A percentile compares a stretch with the other conserved stretches of the same genome.
Conservation (phyloP, 2,797 vertebrate species). For the Schizopygopsis pylzovi region DNA sequence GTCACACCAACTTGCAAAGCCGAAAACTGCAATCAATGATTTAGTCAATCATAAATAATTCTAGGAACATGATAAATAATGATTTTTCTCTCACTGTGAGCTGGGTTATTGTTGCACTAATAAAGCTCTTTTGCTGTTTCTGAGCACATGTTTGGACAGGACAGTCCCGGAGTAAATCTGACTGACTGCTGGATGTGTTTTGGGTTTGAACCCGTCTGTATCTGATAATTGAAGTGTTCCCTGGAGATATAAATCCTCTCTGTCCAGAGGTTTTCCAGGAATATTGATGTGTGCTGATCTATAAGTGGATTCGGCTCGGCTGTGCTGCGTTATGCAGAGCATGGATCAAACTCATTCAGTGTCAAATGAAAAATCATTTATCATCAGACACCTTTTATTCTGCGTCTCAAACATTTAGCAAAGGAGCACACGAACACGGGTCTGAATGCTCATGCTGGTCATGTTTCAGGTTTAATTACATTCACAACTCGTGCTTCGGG, state of each 20-base stretch:
- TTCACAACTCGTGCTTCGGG: background rate
- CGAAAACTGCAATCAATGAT: background rate
- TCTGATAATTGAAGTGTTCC: constrained; percentile 22
- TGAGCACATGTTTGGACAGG: background rate
- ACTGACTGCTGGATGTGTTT: background rate
- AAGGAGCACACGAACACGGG: background rate
- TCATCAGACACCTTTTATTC: background rate
- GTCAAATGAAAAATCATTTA: background rate
- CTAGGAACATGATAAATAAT: background rate
- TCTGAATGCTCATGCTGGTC: background rate
- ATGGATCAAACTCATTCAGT: background rate
- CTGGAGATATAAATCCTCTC: constrained; percentile 31
- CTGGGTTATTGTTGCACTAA: background rate
- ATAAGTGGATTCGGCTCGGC: background rate
- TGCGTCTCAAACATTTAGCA: background rate
- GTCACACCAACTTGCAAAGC: background rate
- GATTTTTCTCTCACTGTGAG: too few relatives aligned
- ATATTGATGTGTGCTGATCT: constrained; percentile 20
- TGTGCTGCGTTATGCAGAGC: background rate
- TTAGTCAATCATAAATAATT: background rate
- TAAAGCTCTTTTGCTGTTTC: background rate
- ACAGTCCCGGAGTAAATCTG: background rate
- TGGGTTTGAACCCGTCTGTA: background rate
- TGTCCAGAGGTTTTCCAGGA: constrained; percentile 44
- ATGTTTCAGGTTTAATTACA: background rate